Evolutionary conservation across 2,113 vertebrate genomes (phyloP), one percentile per base, ranked within the genome.

Genomic region (Atlantisia rogersi): DNA sequence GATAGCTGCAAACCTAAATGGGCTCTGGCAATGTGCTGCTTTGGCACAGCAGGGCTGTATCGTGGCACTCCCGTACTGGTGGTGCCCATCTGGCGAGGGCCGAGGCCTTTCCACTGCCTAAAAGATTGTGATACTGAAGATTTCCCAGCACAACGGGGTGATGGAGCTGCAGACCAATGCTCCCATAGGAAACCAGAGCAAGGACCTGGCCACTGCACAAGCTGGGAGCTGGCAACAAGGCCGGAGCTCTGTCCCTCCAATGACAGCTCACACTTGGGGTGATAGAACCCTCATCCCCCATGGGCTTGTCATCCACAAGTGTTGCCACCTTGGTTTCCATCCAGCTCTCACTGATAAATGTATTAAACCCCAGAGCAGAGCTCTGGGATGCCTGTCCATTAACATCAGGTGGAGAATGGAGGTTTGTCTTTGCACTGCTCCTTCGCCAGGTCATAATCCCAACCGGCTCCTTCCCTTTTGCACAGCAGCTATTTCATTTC

Each of bases 41-140:
- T 92, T 94, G 96, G 83, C 82, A 32, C 65, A 90, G 73, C 93
- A 90, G 96, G 90, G 92, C 53, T 56, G 65, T 74, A 48, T 69
- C 4, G 1, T 21, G 55, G 86, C 85, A 60, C 74, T 88, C 88
- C 91, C 15, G 3, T 17, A n/a, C 31, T 70, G 10, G 2, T 0
- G 9, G 56, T 75, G 67, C 71, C 35, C 17, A 5, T 17, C 56
- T 42, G 67, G 65, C 67, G 31, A 42, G 8, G 40, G 14, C 3
- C 20, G 65, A 95, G 64, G 35, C 84, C 62, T 89, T 42, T 83
- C 29, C 29, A 42, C 40, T 78, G 52, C 65, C 65, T 82, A 55
- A 93, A 93, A 79, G 4, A 21, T 71, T 14, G 9, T 46, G 60
- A 63, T 64, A 81, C 75, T 19, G 20, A 75, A 88, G 56, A 37